phyloP scores from a whole-genome alignment of 2,888 invertebrate species.

The Esperia sulphurella region DNA sequence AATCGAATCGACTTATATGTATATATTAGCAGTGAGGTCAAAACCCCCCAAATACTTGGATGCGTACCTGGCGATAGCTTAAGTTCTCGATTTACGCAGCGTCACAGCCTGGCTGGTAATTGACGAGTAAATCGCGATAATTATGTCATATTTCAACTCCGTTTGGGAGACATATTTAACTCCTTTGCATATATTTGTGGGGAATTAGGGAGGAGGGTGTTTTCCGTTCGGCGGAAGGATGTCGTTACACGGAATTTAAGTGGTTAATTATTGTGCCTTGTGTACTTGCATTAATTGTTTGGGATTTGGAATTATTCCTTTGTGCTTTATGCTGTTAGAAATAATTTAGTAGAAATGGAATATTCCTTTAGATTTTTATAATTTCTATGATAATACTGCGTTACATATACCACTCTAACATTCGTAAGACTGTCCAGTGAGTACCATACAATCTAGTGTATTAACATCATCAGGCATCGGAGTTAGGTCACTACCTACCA shows the following conservation, averaged over 20 bases:
- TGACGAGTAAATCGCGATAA: constrained; percentile 58
- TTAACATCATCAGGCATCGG: too few relatives aligned
- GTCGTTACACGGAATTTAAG: constrained; percentile 20
- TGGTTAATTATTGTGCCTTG: constrained; percentile 16
- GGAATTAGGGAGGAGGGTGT: constrained; percentile 5
- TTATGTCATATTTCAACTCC: constrained; percentile 51
- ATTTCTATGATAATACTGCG: too few relatives aligned
- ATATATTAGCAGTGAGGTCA: background rate
- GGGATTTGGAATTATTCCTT: background rate
- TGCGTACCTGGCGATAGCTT: constrained; percentile 22
- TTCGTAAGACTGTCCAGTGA: too few relatives aligned
- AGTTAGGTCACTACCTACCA: too few relatives aligned
- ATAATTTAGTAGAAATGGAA: background rate
- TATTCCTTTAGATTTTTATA: background rate
- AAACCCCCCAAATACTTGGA: background rate
- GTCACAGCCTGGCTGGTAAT: constrained; percentile 31
- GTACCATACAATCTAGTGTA: too few relatives aligned
- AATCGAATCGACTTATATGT: too few relatives aligned
- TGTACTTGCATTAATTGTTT: constrained; percentile 1
- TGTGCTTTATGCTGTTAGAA: background rate
- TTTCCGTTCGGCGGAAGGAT: constrained; percentile 5
- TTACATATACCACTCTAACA: too few relatives aligned
- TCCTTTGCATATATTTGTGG: constrained; percentile 35
- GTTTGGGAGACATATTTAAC: constrained; percentile 30
- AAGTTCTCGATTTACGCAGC: constrained; percentile 39